These are phyloP conservation scores for Podiceps cristatus DNA, from an alignment of 2,113 vertebrate species.

Conservation along the genomic window DNA sequence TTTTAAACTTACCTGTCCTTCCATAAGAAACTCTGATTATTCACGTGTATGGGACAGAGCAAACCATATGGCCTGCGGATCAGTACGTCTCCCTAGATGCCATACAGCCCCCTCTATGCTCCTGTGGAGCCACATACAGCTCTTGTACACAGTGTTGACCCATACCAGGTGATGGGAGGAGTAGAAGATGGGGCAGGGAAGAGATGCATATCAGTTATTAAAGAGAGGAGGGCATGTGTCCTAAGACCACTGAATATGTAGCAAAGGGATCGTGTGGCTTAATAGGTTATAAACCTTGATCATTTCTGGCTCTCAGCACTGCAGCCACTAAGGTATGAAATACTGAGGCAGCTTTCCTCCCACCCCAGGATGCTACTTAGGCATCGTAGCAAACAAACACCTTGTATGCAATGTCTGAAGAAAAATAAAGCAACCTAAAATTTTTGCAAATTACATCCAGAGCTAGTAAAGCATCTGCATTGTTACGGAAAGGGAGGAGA, in stretches of 20 bases:
- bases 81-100: not conserved
- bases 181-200: not conserved
- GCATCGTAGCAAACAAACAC: not conserved
- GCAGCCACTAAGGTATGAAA: not conserved
- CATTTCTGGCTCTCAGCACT: not conserved
- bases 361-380: not conserved
- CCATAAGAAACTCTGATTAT: not conserved
- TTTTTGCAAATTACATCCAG: not conserved
- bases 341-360: not conserved
- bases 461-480: not conserved
- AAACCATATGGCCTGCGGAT: not conserved
- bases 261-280: not conserved
- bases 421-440: not conserved
- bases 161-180: not conserved
- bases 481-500: not conserved
- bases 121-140: not conserved
- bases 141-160: not conserved
- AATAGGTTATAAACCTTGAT: not conserved
- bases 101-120: not conserved
- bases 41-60: not conserved
- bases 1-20: not conserved
- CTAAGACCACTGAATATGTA: not conserved
- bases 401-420: not conserved
- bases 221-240: not conserved
- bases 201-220: not conserved